phyloP scores from a whole-genome alignment of 2,113 vertebrate species.

The cattle (Bos taurus) region DNA sequence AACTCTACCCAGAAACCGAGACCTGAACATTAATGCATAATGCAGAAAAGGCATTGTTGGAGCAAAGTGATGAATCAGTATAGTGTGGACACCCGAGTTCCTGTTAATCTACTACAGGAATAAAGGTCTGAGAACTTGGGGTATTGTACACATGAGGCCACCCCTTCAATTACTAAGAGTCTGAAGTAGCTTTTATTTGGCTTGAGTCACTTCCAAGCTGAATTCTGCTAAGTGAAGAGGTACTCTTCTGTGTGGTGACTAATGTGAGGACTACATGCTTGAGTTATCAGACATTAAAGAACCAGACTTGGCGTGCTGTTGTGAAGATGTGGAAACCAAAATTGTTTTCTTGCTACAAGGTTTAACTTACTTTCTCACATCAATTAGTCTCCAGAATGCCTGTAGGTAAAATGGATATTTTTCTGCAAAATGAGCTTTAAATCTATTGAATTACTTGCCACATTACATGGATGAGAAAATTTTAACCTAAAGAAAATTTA shows the following conservation, averaged over 20 bases:
- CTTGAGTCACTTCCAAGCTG: background rate
- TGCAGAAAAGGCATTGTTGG: background rate
- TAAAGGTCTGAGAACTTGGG: background rate
- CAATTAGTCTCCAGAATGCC: background rate
- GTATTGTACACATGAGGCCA: fast-evolving
- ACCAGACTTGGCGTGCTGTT: background rate
- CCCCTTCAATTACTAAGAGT: background rate
- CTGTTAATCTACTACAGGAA: background rate
- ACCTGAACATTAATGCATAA: background rate
- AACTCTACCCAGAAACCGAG: background rate
- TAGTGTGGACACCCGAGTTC: background rate
- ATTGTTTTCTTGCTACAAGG: background rate
- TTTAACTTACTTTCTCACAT: background rate
- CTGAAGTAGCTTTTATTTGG: background rate
- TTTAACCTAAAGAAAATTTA: slow-evolving; percentile 20
- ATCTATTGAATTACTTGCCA: background rate
- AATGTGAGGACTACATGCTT: background rate
- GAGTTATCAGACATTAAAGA: background rate
- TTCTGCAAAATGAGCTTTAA: background rate
- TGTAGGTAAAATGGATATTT: background rate
- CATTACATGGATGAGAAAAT: background rate
- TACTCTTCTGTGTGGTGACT: background rate
- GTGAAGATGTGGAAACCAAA: background rate
- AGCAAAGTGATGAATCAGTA: background rate
- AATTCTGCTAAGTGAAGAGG: background rate